Conservation (phyloP, 2,113 vertebrate species). For the Phalacrocorax pelagicus region DNA sequence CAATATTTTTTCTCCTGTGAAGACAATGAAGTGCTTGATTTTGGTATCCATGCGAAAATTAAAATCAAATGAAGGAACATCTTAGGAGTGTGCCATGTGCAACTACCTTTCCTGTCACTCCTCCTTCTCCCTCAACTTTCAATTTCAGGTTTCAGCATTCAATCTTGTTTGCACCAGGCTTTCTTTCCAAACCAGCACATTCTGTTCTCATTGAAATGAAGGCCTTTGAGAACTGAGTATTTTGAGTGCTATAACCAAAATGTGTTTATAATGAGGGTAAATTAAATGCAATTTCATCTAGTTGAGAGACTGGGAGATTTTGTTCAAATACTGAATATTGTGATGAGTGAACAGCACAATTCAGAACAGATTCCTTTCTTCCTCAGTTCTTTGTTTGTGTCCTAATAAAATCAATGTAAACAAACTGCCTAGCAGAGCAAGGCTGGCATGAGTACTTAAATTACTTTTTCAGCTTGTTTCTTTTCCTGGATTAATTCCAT, state of each 20-base stretch:
- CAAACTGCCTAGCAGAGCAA: conserved; percentile 16
- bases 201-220: not conserved
- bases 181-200: conserved; percentile 7
- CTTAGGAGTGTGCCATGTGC: not conserved
- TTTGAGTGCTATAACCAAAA: conserved; percentile 36
- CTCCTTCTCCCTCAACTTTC: not conserved
- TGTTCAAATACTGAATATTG: conserved; percentile 9
- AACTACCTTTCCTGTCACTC: not conserved
- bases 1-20: not conserved
- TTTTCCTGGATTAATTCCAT: conserved; percentile 33
- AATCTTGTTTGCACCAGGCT: not conserved
- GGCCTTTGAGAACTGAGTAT: not conserved
- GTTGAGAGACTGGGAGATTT: not conserved
- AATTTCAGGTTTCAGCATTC: not conserved
- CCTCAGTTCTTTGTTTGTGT: conserved; percentile 17
- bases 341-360: conserved; percentile 10
- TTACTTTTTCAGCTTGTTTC: not conserved
- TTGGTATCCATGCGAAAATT: not conserved
- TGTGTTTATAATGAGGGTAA: not conserved
- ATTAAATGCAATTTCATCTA: conserved; percentile 43
- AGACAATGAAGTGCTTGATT: not conserved
- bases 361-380: conserved; percentile 18
- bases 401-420: conserved; percentile 53
- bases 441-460: not conserved
- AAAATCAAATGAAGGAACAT: not conserved